Evolutionary conservation across 2,888 invertebrate genomes (phyloP), one percentile per base, ranked within the genome.

Genomic region (Cynaeus angustus): DNA sequence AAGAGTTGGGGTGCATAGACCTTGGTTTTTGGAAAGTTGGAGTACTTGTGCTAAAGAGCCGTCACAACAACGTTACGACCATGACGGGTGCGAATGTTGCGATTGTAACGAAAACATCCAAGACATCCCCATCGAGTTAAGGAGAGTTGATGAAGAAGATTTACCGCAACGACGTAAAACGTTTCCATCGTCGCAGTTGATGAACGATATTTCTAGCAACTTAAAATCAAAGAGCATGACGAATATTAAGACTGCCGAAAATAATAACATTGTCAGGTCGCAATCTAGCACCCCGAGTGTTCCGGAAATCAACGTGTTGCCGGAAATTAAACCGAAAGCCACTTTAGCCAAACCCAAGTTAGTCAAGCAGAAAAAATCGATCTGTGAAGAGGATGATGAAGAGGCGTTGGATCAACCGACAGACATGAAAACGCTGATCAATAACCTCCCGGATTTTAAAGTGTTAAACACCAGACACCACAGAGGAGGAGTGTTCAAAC

Each of bases 41-140:
- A 90, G 90, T 58, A 77, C 83, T 55, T 84, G 80, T 66, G 79
- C 84, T 9, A 84, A 84, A 72, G 84, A 84, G 68, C 80, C 85
- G 7, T 81, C 84, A 9, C 80, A 71, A 9, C 75, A 77, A 64
- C 62, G 73, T 45, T 86, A 86, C 76, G 89, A 90, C 75, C 85
- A 86, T 6, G 88, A 89, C 73, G 88, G 88, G 58, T 90, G 89
- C 75, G 87, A 89, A 72, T 89, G 89, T 74, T 88, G 87, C 72
- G 89, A 90, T 74, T 88, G 88, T 77, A 73, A 74, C 58, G 90
- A 89, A 68, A 88, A 89, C 80, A 85, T 88, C 16, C 93, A 92
- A 78, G 95, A 96, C 81, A 87, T 96, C 72, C 96, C 95, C 1
- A 97, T 97, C 65, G 97, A 97, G 85, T 85, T 97, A 64, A 89